Evolutionary conservation across 92 coral and sea anemone species (phyloP).

Genomic region (Siderastrea radians): DNA sequence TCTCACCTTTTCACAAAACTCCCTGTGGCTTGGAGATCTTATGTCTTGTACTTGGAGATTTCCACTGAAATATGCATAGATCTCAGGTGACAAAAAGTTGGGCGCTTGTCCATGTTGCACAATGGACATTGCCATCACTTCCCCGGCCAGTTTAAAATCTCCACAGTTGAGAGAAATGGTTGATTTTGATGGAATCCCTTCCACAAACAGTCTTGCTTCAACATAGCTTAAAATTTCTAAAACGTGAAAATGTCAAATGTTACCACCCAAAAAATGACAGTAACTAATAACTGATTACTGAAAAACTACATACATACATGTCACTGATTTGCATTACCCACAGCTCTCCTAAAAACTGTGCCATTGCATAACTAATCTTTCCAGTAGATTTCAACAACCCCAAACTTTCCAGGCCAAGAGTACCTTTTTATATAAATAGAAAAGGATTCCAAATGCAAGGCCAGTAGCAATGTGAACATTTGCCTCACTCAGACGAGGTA

Average conservation of each 20-base stretch:
- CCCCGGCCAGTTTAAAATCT: slow-evolving; percentile 25
- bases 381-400: background rate
- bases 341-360: background rate
- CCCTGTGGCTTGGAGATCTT: slow-evolving; percentile 16
- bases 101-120: slow-evolving; percentile 30
- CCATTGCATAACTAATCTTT: background rate
- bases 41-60: too few species aligned
- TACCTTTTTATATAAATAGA: background rate
- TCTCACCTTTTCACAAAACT: slow-evolving; percentile 30
- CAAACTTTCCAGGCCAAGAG: slow-evolving; percentile 7
- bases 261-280: too few species aligned
- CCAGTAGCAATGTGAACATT: background rate
- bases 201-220: too few species aligned
- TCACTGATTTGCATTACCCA: background rate
- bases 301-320: too few species aligned
- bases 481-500: background rate
- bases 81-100: background rate
- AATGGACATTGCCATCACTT: slow-evolving; percentile 29
- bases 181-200: too few species aligned
- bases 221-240: too few species aligned
- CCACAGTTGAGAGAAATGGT: background rate
- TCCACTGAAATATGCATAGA: too few species aligned
- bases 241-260: too few species aligned
- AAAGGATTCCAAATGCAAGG: background rate
- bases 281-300: background rate